These are phyloP conservation scores for Telmatochromis sp. DNA, from an alignment of 2,113 vertebrate species.

Conservation along the genomic window DNA sequence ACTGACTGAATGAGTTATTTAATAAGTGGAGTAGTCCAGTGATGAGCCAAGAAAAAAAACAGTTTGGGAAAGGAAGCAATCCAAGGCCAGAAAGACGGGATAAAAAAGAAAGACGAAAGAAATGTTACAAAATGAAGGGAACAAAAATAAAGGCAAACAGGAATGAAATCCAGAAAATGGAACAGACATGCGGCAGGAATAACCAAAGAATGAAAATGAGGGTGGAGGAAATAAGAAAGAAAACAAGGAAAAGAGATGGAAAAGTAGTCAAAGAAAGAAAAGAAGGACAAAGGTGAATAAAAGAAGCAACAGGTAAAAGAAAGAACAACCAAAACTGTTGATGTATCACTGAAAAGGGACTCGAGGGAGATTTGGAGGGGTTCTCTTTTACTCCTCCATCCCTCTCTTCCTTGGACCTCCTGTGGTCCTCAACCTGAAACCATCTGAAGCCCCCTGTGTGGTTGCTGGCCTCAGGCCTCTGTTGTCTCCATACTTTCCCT, in stretches of 20 bases:
- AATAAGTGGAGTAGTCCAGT: not conserved
- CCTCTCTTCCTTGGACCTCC: not conserved
- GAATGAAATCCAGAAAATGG: not conserved
- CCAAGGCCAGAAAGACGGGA: not conserved
- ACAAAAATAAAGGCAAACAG: not conserved
- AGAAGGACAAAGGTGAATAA: not conserved
- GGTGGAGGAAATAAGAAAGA: not conserved
- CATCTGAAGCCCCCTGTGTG: not conserved
- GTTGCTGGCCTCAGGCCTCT: not conserved
- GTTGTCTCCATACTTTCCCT: slow-evolving; percentile 28
- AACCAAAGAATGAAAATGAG: not conserved
- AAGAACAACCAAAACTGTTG: not conserved
- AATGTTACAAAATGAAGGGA: not conserved
- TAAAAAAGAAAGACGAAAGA: not conserved
- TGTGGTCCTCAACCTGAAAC: not conserved
- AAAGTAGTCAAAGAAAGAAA: not conserved
- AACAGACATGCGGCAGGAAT: not conserved
- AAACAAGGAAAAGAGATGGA: not conserved
- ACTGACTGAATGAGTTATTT: not conserved
- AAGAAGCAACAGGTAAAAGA: not conserved
- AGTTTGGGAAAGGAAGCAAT: not conserved
- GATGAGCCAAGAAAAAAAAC: not conserved
- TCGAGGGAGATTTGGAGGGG: not conserved
- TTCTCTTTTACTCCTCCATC: not conserved
- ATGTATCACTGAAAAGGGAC: not conserved